Conservation (phyloP, 2,797 vertebrate genomes). For the Remorina albescens region DNA sequence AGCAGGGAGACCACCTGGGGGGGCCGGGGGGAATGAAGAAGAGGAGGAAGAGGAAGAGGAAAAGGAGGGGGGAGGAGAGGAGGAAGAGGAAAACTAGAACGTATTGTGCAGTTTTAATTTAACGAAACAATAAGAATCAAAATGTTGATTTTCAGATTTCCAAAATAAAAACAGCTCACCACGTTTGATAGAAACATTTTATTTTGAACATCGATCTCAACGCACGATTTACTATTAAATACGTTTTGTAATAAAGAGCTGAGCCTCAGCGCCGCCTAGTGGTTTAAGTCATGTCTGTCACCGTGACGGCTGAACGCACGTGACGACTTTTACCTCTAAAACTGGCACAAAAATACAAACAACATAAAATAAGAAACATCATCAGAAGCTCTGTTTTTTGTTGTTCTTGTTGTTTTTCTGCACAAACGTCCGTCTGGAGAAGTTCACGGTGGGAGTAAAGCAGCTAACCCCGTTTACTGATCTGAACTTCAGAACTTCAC, state of each 20-base stretch:
- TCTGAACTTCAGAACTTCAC: neutral
- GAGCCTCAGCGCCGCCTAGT: slow-evolving; percentile 52
- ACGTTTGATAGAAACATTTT: slow-evolving; percentile 68
- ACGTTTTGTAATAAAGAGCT: slow-evolving; percentile 12
- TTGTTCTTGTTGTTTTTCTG: slow-evolving; percentile 4
- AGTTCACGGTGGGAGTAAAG: slow-evolving; percentile 5
- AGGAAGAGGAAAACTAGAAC: slow-evolving; percentile 18
- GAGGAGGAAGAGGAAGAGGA: neutral
- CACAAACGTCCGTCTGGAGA: slow-evolving; percentile 4
- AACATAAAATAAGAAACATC: slow-evolving; percentile 14
- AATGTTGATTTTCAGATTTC: neutral
- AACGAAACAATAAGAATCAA: neutral
- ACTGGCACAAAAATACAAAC: slow-evolving; percentile 59
- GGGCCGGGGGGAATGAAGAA: neutral
- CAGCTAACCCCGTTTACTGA: neutral
- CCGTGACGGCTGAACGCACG: slow-evolving; percentile 37
- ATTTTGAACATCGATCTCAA: slow-evolving; percentile 67
- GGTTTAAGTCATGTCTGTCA: slow-evolving; percentile 48
- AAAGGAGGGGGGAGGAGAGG: neutral
- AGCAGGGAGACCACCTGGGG: neutral
- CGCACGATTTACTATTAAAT: slow-evolving; percentile 49
- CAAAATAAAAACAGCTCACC: slow-evolving; percentile 1
- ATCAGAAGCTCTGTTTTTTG: neutral
- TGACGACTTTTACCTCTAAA: slow-evolving; percentile 36
- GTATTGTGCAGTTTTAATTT: slow-evolving; percentile 21